Evolutionary conservation across 2,797 vertebrate genomes (phyloP).

Genomic region (Brotula barbata): DNA sequence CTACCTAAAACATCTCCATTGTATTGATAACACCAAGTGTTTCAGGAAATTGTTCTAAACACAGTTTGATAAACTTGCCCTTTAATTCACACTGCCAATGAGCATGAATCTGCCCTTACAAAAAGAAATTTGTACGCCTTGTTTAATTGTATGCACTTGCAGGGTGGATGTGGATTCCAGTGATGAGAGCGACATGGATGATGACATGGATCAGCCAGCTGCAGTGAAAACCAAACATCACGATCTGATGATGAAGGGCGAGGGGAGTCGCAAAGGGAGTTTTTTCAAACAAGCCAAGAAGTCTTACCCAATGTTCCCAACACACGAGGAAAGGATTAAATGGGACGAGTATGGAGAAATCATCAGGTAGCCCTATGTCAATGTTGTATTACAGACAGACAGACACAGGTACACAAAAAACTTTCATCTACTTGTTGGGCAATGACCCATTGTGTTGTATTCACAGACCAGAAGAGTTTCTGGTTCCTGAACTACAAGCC

Average conservation of each 20-base stretch:
- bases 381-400: not conserved
- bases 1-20: too few relatives aligned
- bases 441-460: slow-evolving; percentile 11
- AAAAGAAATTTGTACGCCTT: not conserved
- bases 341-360: slow-evolving; percentile 99
- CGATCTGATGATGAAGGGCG: slow-evolving; percentile 99
- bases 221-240: slow-evolving; percentile 91
- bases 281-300: slow-evolving; percentile 99
- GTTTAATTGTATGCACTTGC: slow-evolving; percentile 22
- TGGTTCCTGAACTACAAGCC: slow-evolving; percentile 96
- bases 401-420: not conserved
- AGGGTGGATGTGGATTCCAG: slow-evolving; percentile 97
- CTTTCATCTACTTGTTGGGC: not conserved
- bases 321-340: slow-evolving; percentile 95
- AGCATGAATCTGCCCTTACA: slow-evolving; percentile 4
- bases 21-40: too few relatives aligned
- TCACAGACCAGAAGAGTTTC: slow-evolving; percentile 93
- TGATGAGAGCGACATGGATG: slow-evolving; percentile 95
- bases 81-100: not conserved
- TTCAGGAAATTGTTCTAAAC: too few relatives aligned
- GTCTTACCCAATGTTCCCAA: slow-evolving; percentile 98
- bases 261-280: slow-evolving; percentile 94
- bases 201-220: slow-evolving; percentile 91
- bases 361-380: slow-evolving; percentile 84
- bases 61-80: too few relatives aligned